Conservation (phyloP, 2,797 vertebrate species). For the Picus viridis region DNA sequence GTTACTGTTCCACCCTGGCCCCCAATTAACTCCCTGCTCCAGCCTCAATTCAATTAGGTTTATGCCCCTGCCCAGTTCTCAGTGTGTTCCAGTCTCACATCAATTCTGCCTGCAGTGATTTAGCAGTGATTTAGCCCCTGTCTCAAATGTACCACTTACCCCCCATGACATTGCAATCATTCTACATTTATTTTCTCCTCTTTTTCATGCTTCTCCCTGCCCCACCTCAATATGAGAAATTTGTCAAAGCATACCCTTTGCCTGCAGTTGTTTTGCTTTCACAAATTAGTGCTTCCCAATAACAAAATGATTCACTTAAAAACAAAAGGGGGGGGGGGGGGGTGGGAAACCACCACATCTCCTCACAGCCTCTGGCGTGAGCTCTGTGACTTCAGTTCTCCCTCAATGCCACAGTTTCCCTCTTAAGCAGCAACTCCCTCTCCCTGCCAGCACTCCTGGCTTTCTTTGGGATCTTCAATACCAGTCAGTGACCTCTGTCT, state of each 20-base stretch:
- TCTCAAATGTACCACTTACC: constrained; percentile 68
- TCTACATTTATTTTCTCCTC: constrained; percentile 71
- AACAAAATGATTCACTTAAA: constrained; percentile 25
- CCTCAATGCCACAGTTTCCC: neutral
- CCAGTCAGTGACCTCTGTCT: neutral
- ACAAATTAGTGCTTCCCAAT: constrained; percentile 56
- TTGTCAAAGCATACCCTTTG: constrained; percentile 58
- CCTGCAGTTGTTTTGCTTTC: constrained; percentile 65
- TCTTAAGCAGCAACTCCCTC: neutral
- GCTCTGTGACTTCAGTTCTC: neutral
- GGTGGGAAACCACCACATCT: too few species aligned
- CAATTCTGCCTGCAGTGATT: constrained; percentile 74
- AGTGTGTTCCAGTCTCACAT: constrained; percentile 68
- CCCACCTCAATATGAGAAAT: constrained; percentile 46
- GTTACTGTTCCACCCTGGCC: constrained; percentile 71
- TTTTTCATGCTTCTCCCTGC: constrained; percentile 46
- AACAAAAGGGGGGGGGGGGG: neutral
- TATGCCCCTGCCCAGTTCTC: constrained; percentile 72
- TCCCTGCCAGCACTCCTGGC: neutral
- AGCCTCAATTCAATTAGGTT: constrained; percentile 75
- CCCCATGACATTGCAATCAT: constrained; percentile 66
- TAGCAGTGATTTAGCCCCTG: constrained; percentile 73
- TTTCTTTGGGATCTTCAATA: neutral
- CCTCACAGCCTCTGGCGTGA: neutral
- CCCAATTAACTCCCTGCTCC: constrained; percentile 70